phyloP scores from a whole-genome alignment of 2,113 vertebrate species.

The Protobothrops flavoviridis region DNA sequence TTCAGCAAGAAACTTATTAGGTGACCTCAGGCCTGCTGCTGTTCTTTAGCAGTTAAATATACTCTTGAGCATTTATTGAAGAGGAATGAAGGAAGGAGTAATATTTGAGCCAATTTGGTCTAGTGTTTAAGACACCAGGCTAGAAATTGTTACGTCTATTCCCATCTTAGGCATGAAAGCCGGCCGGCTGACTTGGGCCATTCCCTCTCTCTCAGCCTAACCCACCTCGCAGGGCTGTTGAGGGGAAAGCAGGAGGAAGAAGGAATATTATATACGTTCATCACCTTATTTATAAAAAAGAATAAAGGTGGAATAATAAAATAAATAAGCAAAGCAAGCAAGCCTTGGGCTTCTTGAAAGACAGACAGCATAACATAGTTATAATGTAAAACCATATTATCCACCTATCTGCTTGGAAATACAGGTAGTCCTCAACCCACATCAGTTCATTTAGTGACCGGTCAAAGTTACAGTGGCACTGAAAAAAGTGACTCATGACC shows the following conservation, averaged over 20 bases:
- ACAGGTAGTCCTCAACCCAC: too few relatives aligned
- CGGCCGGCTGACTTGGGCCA: background rate
- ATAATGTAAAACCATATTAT: background rate
- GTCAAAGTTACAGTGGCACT: too few relatives aligned
- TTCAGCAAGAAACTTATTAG: background rate
- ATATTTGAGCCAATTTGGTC: background rate
- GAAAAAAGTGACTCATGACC: too few relatives aligned
- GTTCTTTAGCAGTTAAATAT: background rate
- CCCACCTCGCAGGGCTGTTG: background rate
- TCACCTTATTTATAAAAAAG: background rate
- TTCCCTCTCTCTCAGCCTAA: background rate
- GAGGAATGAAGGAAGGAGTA: background rate
- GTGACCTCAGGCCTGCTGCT: background rate
- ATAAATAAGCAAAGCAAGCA: background rate
- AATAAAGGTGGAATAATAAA: background rate
- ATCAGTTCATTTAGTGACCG: too few relatives aligned
- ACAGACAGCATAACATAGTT: background rate
- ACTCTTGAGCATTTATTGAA: background rate
- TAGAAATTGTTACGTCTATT: background rate
- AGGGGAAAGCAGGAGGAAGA: background rate
- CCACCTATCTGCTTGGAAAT: background rate
- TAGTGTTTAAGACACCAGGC: background rate
- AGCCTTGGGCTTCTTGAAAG: background rate
- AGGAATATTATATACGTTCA: background rate
- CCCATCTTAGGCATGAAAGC: background rate